Conservation (phyloP, 2,888 invertebrate species). For the Ephialtes manifestator region DNA sequence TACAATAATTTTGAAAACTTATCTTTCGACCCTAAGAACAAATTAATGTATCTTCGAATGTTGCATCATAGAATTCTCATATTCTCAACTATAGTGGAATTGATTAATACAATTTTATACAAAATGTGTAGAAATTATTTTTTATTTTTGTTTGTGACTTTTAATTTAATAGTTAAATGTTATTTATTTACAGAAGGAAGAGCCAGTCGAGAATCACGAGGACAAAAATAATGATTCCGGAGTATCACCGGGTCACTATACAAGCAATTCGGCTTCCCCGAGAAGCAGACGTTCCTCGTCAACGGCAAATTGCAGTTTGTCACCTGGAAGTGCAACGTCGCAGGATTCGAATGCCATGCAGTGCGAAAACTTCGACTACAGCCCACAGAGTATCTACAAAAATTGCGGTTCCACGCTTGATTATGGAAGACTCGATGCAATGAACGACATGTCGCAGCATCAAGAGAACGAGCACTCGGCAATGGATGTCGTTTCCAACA, state of each 20-base stretch:
- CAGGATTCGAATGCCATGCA: constrained; percentile 74
- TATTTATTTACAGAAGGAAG: constrained; percentile 70
- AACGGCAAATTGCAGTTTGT: constrained; percentile 74
- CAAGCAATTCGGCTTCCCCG: constrained; percentile 77
- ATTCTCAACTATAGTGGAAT: too few relatives aligned
- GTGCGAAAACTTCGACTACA: constrained; percentile 71
- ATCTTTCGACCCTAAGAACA: too few relatives aligned
- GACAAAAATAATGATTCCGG: constrained; percentile 82
- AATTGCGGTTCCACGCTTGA: constrained; percentile 65
- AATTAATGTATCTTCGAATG: too few relatives aligned
- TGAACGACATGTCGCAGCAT: constrained; percentile 62
- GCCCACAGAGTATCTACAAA: constrained; percentile 72
- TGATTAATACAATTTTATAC: too few relatives aligned
- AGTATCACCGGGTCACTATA: constrained; percentile 82
- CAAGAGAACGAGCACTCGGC: constrained; percentile 66
- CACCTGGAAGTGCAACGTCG: constrained; percentile 75
- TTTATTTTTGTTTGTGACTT: too few relatives aligned
- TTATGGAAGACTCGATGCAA: constrained; percentile 55
- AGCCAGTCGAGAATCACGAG: constrained; percentile 57
- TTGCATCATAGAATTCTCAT: too few relatives aligned
- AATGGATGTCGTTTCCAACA: constrained; percentile 70
- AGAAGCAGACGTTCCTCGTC: constrained; percentile 75
- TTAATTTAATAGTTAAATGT: too few relatives aligned
- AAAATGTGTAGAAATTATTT: too few relatives aligned
- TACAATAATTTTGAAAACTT: too few relatives aligned